A percentile compares a stretch with the other conserved stretches of the same genome.
phyloP scores from a whole-genome alignment of 2,888 invertebrate species.

The Melinopterus prodromus region DNA sequence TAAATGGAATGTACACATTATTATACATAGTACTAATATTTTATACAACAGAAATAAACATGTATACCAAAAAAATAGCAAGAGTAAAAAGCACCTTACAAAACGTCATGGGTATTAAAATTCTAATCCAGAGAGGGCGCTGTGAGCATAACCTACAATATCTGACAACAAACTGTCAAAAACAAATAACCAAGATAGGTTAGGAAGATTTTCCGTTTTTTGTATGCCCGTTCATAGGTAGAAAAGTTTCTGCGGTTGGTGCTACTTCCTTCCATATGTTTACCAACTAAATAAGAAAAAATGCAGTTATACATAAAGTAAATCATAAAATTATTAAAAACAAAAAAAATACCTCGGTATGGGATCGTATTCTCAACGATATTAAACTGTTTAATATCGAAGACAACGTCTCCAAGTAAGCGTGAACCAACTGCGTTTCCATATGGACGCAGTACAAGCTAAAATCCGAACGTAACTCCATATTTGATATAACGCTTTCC shows the following conservation, averaged over 20 bases:
- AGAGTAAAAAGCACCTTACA: neutral
- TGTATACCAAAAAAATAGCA: neutral
- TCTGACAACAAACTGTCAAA: neutral
- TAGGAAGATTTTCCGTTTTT: conserved; percentile 38
- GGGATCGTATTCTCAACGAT: conserved; percentile 63
- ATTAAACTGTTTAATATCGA: conserved; percentile 67
- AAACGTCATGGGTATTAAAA: neutral
- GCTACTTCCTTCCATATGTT: conserved; percentile 66
- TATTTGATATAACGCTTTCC: conserved; percentile 69
- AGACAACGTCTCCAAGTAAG: conserved; percentile 68
- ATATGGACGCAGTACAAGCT: conserved; percentile 70
- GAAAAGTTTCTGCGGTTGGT: conserved; percentile 62
- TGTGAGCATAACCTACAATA: neutral
- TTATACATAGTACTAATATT: neutral
- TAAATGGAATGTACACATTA: neutral
- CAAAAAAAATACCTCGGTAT: conserved; percentile 62
- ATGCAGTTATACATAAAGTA: conserved; percentile 20
- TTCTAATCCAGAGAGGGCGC: neutral
- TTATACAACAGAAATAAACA: neutral
- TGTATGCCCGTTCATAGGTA: conserved; percentile 54
- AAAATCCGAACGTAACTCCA: conserved; percentile 68
- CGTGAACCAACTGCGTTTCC: conserved; percentile 69
- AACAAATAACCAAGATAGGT: neutral
- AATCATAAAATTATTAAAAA: conserved; percentile 14
- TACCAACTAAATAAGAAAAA: conserved; percentile 59